Evolutionary conservation across 2,113 vertebrate genomes (phyloP).

Genomic region (Triplophysa rosa): DNA sequence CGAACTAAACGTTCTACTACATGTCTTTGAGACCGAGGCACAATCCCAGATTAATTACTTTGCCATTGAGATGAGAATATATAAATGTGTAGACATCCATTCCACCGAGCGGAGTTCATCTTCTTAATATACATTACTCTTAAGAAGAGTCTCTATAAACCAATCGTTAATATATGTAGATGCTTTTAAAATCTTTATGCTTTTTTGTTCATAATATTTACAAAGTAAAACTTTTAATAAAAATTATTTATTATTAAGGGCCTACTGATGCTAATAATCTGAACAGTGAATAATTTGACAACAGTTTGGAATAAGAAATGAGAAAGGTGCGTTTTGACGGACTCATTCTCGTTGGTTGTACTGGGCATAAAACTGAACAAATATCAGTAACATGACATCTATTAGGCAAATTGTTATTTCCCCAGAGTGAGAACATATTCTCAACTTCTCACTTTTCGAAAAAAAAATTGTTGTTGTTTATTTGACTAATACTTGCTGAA

Average conservation of each 20-base stretch:
- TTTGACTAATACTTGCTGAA: background rate
- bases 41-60: constrained; percentile 67
- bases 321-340: too few relatives aligned
- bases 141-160: background rate
- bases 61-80: constrained; percentile 57
- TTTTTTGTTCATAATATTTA: too few relatives aligned
- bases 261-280: too few relatives aligned
- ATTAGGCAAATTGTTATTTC: too few relatives aligned
- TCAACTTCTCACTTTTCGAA: background rate
- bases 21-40: constrained; percentile 61
- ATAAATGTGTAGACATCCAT: constrained; percentile 66
- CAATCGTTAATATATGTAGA: background rate
- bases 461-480: background rate
- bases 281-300: too few relatives aligned
- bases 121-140: constrained; percentile 6
- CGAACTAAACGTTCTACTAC: constrained; percentile 70
- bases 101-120: constrained; percentile 46
- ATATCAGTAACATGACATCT: too few relatives aligned
- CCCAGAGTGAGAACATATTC: background rate
- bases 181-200: background rate
- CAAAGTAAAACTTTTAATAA: too few relatives aligned
- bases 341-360: too few relatives aligned
- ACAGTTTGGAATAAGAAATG: too few relatives aligned
- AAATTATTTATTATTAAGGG: too few relatives aligned
- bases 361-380: too few relatives aligned